phyloP scores from a whole-genome alignment of 2,888 invertebrate genomes.

The Orchesellides sinensis region DNA sequence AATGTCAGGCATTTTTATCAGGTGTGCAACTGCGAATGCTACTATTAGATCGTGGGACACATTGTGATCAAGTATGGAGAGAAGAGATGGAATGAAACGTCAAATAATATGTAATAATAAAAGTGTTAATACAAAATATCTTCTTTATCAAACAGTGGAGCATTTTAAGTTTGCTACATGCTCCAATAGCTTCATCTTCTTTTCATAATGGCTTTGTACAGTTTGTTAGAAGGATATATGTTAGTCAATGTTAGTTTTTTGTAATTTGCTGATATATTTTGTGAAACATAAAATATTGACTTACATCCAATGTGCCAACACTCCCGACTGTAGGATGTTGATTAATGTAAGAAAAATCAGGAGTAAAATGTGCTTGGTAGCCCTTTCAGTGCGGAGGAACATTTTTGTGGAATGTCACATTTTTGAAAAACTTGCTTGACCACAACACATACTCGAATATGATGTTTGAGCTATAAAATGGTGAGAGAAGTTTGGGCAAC shows the following conservation, averaged over 20 bases:
- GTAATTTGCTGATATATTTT: neutral
- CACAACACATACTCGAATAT: conserved; percentile 36
- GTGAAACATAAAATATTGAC: neutral
- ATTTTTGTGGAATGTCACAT: conserved; percentile 66
- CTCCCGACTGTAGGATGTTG: conserved; percentile 49
- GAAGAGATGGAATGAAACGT: neutral
- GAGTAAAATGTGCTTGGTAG: conserved; percentile 50
- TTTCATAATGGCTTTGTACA: neutral
- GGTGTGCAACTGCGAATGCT: conserved; percentile 30
- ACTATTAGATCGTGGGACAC: neutral
- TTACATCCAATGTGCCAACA: conserved; percentile 61
- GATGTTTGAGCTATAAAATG: conserved; percentile 23
- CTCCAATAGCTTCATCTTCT: neutral
- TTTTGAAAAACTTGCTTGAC: conserved; percentile 62
- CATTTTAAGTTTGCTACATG: too few species aligned
- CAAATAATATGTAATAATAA: neutral
- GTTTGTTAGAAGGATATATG: neutral
- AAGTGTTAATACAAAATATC: too few species aligned
- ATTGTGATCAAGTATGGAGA: neutral
- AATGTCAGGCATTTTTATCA: conserved; percentile 34
- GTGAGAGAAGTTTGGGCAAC: conserved; percentile 41
- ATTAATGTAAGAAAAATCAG: conserved; percentile 41
- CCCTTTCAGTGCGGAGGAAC: conserved; percentile 56
- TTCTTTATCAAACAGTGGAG: too few species aligned
- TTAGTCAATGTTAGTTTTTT: neutral